A percentile compares a stretch with the other conserved stretches of the same genome.
These are phyloP conservation scores for Myzus persicae DNA, from an alignment of 1,140 invertebrate genomes.

Conservation along the genomic window DNA sequence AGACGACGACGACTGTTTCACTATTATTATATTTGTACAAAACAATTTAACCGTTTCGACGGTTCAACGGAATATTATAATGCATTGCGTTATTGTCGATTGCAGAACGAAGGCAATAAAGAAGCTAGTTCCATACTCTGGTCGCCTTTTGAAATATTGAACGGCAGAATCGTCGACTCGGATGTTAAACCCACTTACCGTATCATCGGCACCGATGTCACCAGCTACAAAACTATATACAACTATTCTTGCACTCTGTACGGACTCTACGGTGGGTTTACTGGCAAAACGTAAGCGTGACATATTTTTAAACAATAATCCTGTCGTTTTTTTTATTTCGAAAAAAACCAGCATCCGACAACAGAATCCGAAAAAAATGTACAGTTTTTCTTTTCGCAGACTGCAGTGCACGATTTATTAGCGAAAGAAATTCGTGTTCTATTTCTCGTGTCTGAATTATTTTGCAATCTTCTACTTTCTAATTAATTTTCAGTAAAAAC, in stretches of 20 bases:
- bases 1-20: not conserved
- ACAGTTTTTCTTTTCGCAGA: not conserved
- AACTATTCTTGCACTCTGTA: conserved; percentile 49
- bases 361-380: not conserved
- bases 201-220: conserved; percentile 28
- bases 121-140: not conserved
- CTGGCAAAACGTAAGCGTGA: not conserved
- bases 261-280: not conserved
- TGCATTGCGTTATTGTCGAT: not conserved
- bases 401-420: not conserved
- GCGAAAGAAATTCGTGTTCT: not conserved
- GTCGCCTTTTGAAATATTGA: conserved; percentile 26
- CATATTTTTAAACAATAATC: not conserved
- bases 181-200: conserved; percentile 10
- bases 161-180: conserved; percentile 1
- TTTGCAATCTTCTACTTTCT: not conserved
- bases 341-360: no score
- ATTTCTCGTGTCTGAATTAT: not conserved
- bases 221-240: conserved; percentile 51
- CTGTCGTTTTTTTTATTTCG: not conserved
- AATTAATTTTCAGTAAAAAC: not conserved
- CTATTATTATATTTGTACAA: not conserved
- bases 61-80: not conserved
- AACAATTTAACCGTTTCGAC: not conserved
- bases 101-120: conserved; percentile 26